These are phyloP conservation scores for Melanophora roralis DNA, from an alignment of 2,888 invertebrate species.

Conservation along the genomic window DNA sequence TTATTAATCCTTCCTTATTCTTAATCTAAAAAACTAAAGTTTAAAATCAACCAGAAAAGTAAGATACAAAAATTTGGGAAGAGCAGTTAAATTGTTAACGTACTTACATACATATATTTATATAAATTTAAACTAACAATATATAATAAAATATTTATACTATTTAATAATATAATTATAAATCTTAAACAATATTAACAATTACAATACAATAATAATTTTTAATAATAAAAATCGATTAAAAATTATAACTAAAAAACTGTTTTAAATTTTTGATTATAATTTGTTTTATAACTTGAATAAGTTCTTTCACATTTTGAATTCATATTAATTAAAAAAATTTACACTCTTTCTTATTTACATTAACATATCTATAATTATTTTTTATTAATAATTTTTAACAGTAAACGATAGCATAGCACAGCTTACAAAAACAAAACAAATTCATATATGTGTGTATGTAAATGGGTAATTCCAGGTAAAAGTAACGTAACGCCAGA, in stretches of 20 bases:
- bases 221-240: constrained; percentile 40
- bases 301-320: constrained; percentile 5
- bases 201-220: constrained; percentile 56
- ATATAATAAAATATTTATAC: constrained; percentile 59
- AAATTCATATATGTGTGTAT: no score
- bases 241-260: constrained; percentile 67
- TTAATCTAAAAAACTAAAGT: constrained; percentile 14
- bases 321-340: constrained; percentile 20
- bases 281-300: constrained; percentile 38
- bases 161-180: constrained; percentile 50
- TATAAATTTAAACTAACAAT: constrained; percentile 61
- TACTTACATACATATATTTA: constrained; percentile 17
- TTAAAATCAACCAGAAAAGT: constrained; percentile 41
- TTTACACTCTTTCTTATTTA: constrained; percentile 41
- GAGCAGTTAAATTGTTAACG: no score
- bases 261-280: constrained; percentile 61
- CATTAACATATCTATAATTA: constrained; percentile 18
- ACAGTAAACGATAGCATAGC: constrained; percentile 61
- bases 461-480: no score
- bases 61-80: constrained; percentile 48
- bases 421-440: constrained; percentile 50
- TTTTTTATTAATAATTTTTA: constrained; percentile 40
- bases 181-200: constrained; percentile 60
- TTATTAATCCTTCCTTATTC: no score
- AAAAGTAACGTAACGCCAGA: no score